Percentiles rank a stretch among this genome's conserved stretches.
Evolutionary conservation across 2,113 vertebrate species (phyloP).

Genomic region (Sprattus sprattus): DNA sequence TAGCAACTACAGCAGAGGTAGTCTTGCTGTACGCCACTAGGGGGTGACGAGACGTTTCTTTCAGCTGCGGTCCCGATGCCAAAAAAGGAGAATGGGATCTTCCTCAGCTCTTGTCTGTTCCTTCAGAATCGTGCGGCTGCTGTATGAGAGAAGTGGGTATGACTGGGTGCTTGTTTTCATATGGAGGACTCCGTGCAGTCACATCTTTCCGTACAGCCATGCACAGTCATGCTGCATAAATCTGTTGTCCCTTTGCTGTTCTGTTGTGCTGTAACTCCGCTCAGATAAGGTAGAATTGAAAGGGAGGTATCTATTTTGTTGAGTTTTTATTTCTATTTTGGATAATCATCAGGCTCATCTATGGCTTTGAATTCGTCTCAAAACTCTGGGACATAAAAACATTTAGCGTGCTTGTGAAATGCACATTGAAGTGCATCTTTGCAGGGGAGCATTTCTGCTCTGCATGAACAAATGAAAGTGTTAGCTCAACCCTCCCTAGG

Average conservation of each 20-base stretch:
- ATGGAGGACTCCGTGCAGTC: not conserved
- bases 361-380: no score
- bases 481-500: no score
- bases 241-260: not conserved
- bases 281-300: not conserved
- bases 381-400: no score
- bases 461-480: no score
- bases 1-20: not conserved
- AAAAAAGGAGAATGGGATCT: constrained; percentile 15
- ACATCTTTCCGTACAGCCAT: not conserved
- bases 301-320: not conserved
- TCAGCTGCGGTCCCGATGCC: not conserved
- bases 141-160: constrained; percentile 2
- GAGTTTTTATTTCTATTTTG: not conserved
- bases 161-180: not conserved
- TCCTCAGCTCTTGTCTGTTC: not conserved
- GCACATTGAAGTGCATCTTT: no score
- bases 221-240: not conserved
- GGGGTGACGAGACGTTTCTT: constrained; percentile 17
- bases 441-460: no score
- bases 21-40: constrained; percentile 19
- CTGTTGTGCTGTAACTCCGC: not conserved
- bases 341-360: not conserved
- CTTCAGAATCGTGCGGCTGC: not conserved
- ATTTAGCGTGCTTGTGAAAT: no score